These are phyloP conservation scores for Tupaia chinensis DNA, from an alignment of 2,113 vertebrate genomes.

Conservation along the genomic window DNA sequence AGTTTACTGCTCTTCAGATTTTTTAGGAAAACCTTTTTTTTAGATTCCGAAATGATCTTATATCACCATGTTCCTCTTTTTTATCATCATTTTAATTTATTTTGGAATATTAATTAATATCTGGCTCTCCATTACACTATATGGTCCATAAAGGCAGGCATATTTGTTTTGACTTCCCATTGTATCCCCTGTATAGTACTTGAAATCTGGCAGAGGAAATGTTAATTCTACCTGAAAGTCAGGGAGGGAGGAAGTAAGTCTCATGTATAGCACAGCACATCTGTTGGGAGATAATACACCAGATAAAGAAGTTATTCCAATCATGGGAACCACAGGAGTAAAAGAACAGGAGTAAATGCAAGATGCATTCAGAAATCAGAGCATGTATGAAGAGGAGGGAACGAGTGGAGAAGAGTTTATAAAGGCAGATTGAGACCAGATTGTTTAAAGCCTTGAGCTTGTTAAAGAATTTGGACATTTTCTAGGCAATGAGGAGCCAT, in stretches of 20 bases:
- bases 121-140: neutral
- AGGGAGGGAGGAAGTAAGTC: neutral
- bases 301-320: neutral
- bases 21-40: neutral
- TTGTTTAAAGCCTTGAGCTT: neutral
- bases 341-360: neutral
- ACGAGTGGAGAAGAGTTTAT: neutral
- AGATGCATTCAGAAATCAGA: neutral
- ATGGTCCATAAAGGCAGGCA: neutral
- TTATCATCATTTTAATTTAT: neutral
- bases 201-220: neutral
- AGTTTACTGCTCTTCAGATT: neutral
- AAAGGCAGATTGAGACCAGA: conserved; percentile 32
- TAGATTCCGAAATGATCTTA: neutral
- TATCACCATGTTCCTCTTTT: neutral
- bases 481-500: conserved; percentile 47
- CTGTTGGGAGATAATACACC: neutral
- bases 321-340: neutral
- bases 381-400: neutral
- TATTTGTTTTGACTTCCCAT: neutral
- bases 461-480: conserved; percentile 57
- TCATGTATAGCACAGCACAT: neutral
- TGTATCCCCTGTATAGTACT: neutral
- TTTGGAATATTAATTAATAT: neutral
- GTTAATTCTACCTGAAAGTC: neutral